Conservation (phyloP, 2,888 invertebrate species). For the Polymixis lichenea region DNA sequence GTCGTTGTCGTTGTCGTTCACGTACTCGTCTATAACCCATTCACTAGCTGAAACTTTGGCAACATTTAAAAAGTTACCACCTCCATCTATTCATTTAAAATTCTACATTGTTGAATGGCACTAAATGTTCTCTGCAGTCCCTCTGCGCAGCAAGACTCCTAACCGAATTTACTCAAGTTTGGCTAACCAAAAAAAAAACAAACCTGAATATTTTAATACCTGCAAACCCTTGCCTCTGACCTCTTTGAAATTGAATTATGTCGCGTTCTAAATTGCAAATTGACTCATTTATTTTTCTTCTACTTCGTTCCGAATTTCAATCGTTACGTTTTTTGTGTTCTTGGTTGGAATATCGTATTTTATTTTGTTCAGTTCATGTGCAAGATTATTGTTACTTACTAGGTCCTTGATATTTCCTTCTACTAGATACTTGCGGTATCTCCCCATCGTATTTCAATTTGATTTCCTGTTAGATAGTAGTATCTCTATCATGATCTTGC, state of each 20-base stretch:
- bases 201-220: conserved; percentile 79
- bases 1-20: conserved; percentile 30
- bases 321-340: conserved; percentile 21
- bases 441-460: conserved; percentile 42
- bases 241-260: conserved; percentile 77
- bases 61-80: conserved; percentile 60
- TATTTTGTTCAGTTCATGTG: conserved; percentile 3
- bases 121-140: conserved; percentile 69
- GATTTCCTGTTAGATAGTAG: conserved; percentile 48
- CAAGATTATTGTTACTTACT: conserved; percentile 17
- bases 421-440: not conserved
- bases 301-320: conserved; percentile 50
- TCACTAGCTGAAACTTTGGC: conserved; percentile 51
- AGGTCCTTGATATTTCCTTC: not conserved
- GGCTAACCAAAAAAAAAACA: conserved; percentile 73
- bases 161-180: conserved; percentile 72
- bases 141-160: conserved; percentile 66
- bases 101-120: conserved; percentile 71
- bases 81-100: conserved; percentile 71
- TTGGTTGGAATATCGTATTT: conserved; percentile 9
- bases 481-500: conserved; percentile 26
- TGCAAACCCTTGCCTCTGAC: conserved; percentile 71
- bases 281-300: conserved; percentile 72
- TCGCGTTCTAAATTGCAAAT: conserved; percentile 79
- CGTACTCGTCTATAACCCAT: conserved; percentile 43